Evolutionary conservation across 2,797 vertebrate genomes (phyloP), one percentile per base, ranked within the genome.

Genomic region (Gobio occitaniae): DNA sequence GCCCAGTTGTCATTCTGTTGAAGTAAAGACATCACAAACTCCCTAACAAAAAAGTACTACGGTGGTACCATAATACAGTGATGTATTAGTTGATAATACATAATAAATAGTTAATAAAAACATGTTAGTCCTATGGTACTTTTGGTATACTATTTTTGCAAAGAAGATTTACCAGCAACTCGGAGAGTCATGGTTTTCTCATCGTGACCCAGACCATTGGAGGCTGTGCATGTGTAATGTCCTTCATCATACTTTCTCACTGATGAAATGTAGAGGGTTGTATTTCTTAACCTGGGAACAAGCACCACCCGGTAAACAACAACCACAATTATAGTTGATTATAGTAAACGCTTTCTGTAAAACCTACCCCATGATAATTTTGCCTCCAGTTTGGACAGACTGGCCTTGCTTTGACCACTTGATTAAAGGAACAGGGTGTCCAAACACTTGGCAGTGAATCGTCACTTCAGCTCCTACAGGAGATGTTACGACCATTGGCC

Each of bases 241-340:
- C 95, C 95, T 82, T 95, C 94, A 68, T 96, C 95, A 21, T 94
- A 95, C 82, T 80, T 92, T 90, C 92, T 91, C 79, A 91, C 92
- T 1, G 95, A 95, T 84, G 93, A 92, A 87, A 96, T 93, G 89
- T 88, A 79, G 21, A 96, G 94, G 7, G 92, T 96, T 41, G 93
- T 83, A 47, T 96, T 96, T 88, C 88, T 92, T 56, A 88, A 29
- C 56, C 95, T 96, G 90, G 54, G 4, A 65, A 70, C n/a, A 47
- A 52, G 21, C 56, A 48, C 29, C 25, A 63, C 1, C 9, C 16
- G 12, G 12, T 47, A 69, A 82, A 78, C 66, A 66, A 29, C 38
- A 59, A 78, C 19, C 41, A 32, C 75, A 63, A 38, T 38, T 63
- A 15, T 44, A 25, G 47, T 68, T 59, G 17, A 48, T 41, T 41